Percentiles rank a stretch among this genome's conserved stretches.
Evolutionary conservation across 2,888 invertebrate species (phyloP).

Genomic region (Agrotis clavis): DNA sequence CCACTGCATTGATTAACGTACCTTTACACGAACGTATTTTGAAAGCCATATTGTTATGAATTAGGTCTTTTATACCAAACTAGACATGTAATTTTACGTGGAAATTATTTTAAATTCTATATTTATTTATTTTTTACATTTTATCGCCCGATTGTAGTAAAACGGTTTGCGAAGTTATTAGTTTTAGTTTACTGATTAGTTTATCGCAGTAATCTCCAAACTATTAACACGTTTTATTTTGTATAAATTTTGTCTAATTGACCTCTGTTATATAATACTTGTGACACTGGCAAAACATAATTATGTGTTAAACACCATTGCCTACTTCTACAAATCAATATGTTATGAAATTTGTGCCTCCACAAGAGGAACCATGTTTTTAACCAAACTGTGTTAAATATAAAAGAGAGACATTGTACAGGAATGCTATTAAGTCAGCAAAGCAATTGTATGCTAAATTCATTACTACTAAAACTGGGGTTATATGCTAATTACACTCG

Average conservation of each 20-base stretch:
- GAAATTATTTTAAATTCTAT: no score
- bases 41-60: no score
- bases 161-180: no score
- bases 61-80: no score
- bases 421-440: constrained; percentile 19
- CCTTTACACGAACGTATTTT: neutral
- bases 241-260: neutral
- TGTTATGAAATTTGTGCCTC: no score
- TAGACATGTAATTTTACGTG: no score
- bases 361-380: neutral
- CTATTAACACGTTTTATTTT: neutral
- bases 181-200: neutral
- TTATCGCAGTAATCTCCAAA: neutral
- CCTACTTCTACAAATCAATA: neutral
- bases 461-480: constrained; percentile 1
- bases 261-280: neutral
- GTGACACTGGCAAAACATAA: neutral
- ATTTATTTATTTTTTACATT: no score
- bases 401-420: no score
- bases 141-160: no score
- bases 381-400: neutral
- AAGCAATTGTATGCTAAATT: constrained; percentile 40
- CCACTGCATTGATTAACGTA: no score
- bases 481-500: constrained; percentile 7
- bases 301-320: neutral